phyloP scores from a whole-genome alignment of 1,140 invertebrate species.

The Anastatus disparis region DNA sequence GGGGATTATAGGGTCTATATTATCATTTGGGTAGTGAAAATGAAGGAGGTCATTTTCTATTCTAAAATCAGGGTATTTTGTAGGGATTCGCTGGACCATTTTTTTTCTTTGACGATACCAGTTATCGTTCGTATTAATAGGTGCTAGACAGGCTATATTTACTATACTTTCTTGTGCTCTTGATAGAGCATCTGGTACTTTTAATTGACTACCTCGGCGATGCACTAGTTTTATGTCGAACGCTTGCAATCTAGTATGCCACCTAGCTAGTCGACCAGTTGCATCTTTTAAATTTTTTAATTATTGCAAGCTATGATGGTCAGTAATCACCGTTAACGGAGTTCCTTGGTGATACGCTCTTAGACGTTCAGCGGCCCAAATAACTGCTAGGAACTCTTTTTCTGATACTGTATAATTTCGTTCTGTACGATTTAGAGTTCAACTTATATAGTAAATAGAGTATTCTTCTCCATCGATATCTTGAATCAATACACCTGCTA shows the following conservation, averaged over 20 bases:
- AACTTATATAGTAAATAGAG: not conserved
- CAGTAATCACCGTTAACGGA: not conserved
- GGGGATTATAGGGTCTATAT: too few relatives aligned
- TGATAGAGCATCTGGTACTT: not conserved
- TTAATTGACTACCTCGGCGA: not conserved
- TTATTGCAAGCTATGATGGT: not conserved
- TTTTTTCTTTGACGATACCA: too few relatives aligned
- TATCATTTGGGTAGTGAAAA: too few relatives aligned
- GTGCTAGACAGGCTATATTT: too few relatives aligned
- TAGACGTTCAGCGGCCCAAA: not conserved
- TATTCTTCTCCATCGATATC: not conserved
- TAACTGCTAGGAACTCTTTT: not conserved
- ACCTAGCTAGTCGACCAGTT: not conserved
- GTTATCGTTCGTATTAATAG: too few relatives aligned
- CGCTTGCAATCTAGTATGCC: not conserved
- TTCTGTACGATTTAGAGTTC: too few relatives aligned
- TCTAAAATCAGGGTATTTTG: too few relatives aligned
- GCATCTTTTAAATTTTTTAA: not conserved
- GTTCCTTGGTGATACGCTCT: not conserved
- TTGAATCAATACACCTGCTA: not conserved
- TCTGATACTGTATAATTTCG: constrained; percentile 4
- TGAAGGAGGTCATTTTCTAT: too few relatives aligned
- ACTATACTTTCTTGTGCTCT: too few relatives aligned
- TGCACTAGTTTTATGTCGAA: not conserved
- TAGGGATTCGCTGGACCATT: too few relatives aligned